These are phyloP conservation scores for Lomographa bimaculata DNA, from an alignment of 2,888 invertebrate genomes.

Conservation along the genomic window DNA sequence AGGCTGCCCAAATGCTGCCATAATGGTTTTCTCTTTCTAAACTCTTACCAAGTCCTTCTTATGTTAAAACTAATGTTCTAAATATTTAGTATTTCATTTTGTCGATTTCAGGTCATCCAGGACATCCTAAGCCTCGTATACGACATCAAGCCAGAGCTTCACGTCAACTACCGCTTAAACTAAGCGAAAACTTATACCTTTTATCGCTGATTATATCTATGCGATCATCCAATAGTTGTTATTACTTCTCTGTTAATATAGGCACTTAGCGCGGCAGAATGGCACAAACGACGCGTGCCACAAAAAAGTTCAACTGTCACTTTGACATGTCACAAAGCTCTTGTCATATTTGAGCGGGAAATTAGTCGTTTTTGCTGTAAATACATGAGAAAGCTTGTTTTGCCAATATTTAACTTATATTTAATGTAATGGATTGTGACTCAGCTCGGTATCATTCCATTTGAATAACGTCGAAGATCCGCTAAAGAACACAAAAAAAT, in stretches of 20 bases:
- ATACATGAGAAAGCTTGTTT: constrained; percentile 51
- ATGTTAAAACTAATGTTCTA: too few species aligned
- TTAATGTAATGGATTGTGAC: constrained; percentile 38
- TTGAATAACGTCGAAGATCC: constrained; percentile 59
- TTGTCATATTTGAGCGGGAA: constrained; percentile 22
- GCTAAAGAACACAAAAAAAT: constrained; percentile 53
- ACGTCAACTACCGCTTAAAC: constrained; percentile 90
- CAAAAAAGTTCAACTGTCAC: constrained; percentile 27
- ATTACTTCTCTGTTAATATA: constrained; percentile 48
- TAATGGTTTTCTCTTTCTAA: too few species aligned
- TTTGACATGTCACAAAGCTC: constrained; percentile 24
- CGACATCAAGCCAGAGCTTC: constrained; percentile 96
- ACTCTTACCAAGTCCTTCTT: too few species aligned
- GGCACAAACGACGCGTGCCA: constrained; percentile 19
- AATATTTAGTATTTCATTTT: constrained; percentile 9
- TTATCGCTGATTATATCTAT: constrained; percentile 39
- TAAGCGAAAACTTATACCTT: constrained; percentile 40
- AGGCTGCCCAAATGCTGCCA: too few species aligned
- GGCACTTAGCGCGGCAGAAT: constrained; percentile 42
- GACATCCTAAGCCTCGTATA: constrained; percentile 93
- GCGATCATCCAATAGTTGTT: constrained; percentile 56
- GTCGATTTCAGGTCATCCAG: constrained; percentile 86
- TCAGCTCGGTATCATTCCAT: constrained; percentile 81
- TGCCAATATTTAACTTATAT: constrained; percentile 38
- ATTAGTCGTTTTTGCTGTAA: constrained; percentile 54